Evolutionary conservation across 35 echinoderm and acorn worm species (phyloP).

Genomic region (Ptychodera flava): DNA sequence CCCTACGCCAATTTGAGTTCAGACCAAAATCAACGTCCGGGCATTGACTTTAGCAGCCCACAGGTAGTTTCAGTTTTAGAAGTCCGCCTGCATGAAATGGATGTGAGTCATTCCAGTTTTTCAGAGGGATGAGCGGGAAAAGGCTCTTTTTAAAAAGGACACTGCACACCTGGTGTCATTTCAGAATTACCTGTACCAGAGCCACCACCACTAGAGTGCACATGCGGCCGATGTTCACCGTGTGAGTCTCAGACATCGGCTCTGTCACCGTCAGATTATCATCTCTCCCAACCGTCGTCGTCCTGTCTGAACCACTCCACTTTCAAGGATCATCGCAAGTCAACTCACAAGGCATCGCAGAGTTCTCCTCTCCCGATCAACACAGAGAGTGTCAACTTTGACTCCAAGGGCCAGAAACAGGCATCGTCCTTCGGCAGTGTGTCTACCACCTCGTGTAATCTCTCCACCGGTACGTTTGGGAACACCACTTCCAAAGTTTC

Average conservation of each 20-base stretch:
- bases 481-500: too few relatives aligned
- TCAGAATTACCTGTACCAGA: neutral
- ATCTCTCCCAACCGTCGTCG: too few relatives aligned
- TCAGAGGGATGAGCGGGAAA: too few relatives aligned
- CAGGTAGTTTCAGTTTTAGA: too few relatives aligned
- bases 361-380: neutral
- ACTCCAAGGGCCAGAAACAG: neutral
- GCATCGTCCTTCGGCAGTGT: neutral
- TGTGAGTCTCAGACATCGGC: neutral
- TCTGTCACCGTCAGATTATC: neutral
- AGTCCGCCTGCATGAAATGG: too few relatives aligned
- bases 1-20: too few relatives aligned
- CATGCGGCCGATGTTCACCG: neutral
- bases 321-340: neutral
- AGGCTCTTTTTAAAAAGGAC: too few relatives aligned
- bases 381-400: neutral
- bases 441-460: neutral
- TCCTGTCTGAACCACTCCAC: neutral
- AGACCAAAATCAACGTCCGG: too few relatives aligned
- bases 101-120: too few relatives aligned
- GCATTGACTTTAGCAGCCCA: too few relatives aligned
- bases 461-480: too few relatives aligned
- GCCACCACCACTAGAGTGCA: neutral
- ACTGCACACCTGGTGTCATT: too few relatives aligned
- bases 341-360: neutral